These are phyloP conservation scores for Cephalopachus bancanus DNA, from an alignment of 2,797 vertebrate species.

Conservation along the genomic window DNA sequence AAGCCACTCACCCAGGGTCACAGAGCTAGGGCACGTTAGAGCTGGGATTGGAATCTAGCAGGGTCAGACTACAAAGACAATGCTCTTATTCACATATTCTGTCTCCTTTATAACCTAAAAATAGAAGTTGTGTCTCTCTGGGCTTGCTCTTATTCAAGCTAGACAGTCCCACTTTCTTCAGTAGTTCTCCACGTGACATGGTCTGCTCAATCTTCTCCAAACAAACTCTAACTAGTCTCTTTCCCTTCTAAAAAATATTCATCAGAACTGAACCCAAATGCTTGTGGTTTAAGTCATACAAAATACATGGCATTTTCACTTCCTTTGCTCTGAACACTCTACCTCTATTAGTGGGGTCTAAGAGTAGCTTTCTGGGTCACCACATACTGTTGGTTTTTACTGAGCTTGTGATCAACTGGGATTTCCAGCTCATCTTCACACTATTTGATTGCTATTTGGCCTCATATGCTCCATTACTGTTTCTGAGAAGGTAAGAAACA, in stretches of 20 bases:
- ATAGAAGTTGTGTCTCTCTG: neutral
- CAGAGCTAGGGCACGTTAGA: neutral
- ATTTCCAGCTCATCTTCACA: neutral
- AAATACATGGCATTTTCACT: neutral
- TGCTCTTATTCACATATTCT: constrained; percentile 17
- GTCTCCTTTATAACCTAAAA: constrained; percentile 1
- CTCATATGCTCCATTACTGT: neutral
- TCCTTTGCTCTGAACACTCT: neutral
- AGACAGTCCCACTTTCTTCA: neutral
- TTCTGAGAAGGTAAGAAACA: neutral
- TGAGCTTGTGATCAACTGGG: neutral
- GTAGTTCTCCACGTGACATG: neutral
- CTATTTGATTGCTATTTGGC: neutral
- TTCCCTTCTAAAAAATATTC: constrained; percentile 34
- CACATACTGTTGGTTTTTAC: neutral
- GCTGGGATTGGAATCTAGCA: neutral
- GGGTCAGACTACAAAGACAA: constrained; percentile 10
- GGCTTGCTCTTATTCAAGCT: constrained; percentile 5
- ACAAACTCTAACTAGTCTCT: neutral
- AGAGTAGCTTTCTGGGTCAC: neutral
- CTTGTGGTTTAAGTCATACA: neutral
- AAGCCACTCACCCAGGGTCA: constrained; percentile 2
- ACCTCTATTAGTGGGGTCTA: neutral
- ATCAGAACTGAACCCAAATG: neutral
- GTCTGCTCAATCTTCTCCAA: neutral